Percentiles rank a stretch among this genome's conserved stretches.
These are phyloP conservation scores for Gopherus flavomarginatus DNA, from an alignment of 2,113 vertebrate genomes.

Conservation along the genomic window DNA sequence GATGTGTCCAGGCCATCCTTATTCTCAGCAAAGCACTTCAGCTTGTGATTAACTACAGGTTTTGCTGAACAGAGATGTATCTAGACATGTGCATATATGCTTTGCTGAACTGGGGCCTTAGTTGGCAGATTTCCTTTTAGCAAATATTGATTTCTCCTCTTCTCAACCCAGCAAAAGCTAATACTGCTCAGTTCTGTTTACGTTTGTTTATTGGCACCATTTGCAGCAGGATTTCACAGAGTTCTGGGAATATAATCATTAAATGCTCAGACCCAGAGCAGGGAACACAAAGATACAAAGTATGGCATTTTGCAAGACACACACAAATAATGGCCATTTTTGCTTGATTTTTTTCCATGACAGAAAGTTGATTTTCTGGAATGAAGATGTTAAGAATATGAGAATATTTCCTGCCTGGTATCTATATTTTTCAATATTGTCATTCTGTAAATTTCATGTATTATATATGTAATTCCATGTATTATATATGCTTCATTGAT, in stretches of 20 bases:
- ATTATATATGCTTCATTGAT: not conserved
- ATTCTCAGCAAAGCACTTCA: not conserved
- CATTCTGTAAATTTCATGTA: not conserved
- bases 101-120: not conserved
- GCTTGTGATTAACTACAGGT: not conserved
- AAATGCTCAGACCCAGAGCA: not conserved
- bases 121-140: not conserved
- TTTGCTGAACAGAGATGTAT: not conserved
- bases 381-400: not conserved
- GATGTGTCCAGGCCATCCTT: not conserved
- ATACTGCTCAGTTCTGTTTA: not conserved
- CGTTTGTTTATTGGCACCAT: not conserved
- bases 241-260: not conserved
- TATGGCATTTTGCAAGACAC: not conserved
- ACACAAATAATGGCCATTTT: not conserved
- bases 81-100: not conserved
- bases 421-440: not conserved
- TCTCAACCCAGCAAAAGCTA: slow-evolving; percentile 21
- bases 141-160: slow-evolving; percentile 16
- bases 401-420: not conserved
- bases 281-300: not conserved
- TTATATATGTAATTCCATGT: not conserved
- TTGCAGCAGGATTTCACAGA: not conserved
- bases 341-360: not conserved
- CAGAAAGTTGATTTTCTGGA: not conserved